Percentiles rank a stretch among this genome's conserved stretches.
These are phyloP conservation scores for Lottia gigantea DNA, from an alignment of 2,888 invertebrate species.

Conservation along the genomic window DNA sequence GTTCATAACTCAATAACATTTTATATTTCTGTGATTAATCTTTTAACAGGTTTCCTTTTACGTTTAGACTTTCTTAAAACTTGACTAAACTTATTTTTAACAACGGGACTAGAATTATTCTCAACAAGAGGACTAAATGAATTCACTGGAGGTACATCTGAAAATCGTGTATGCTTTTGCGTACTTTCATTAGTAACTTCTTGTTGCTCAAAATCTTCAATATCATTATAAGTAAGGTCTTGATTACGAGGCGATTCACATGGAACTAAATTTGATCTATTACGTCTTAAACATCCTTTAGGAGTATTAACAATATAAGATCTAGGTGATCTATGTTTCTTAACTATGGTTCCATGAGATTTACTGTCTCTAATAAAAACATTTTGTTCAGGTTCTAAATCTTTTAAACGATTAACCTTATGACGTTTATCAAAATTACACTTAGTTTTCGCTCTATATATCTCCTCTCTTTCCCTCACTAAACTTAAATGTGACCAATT, in stretches of 20 bases:
- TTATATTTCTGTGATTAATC: not conserved
- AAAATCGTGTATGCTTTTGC: no score
- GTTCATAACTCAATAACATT: no score
- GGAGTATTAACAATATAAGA: not conserved
- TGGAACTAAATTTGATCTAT: not conserved
- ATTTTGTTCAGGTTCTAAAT: not conserved
- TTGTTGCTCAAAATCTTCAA: no score
- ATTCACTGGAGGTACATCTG: no score
- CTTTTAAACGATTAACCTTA: not conserved
- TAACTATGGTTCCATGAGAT: not conserved
- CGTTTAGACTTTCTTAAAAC: not conserved
- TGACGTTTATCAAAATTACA: not conserved
- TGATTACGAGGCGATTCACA: no score
- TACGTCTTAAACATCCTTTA: not conserved
- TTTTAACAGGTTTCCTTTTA: not conserved
- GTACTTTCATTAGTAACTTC: no score
- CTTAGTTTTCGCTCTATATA: not conserved
- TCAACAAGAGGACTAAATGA: no score
- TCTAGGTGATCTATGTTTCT: not conserved
- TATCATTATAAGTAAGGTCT: no score
- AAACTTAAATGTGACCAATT: slow-evolving; percentile 18
- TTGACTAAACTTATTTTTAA: no score
- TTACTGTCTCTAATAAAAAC: not conserved
- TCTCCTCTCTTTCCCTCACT: slow-evolving; percentile 13
- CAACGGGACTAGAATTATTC: no score